Evolutionary conservation across 2,797 vertebrate genomes (phyloP).

Genomic region (Fratercula arctica): DNA sequence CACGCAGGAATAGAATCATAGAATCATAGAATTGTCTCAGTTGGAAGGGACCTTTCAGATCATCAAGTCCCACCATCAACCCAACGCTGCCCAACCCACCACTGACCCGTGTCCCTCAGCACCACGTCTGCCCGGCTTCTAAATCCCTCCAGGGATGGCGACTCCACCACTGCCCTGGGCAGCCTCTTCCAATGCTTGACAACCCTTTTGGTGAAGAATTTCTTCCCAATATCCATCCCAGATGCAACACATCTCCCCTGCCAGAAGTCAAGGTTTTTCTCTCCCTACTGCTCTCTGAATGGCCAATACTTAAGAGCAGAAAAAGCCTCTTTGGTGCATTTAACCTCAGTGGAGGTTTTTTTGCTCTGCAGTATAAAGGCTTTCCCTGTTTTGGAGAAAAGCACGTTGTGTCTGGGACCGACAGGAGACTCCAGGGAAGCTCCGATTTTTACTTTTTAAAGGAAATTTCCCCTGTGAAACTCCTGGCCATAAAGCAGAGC

Average conservation of each 20-base stretch:
- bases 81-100: neutral
- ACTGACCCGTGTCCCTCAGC: neutral
- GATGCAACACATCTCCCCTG: neutral
- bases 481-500: neutral
- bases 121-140: neutral
- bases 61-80: neutral
- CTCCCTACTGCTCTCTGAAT: neutral
- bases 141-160: neutral
- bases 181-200: neutral
- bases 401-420: accelerated
- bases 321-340: neutral
- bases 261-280: neutral
- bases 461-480: neutral
- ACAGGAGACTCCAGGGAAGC: neutral
- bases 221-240: neutral
- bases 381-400: neutral
- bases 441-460: neutral
- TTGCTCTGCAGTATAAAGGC: neutral
- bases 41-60: neutral
- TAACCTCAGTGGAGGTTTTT: neutral
- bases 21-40: neutral
- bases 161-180: neutral
- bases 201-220: neutral
- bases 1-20: neutral
- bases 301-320: neutral